Percentiles rank a stretch among this genome's conserved stretches.
Evolutionary conservation across 1,140 invertebrate species (phyloP).

Genomic region (Trichonephila clavipes): DNA sequence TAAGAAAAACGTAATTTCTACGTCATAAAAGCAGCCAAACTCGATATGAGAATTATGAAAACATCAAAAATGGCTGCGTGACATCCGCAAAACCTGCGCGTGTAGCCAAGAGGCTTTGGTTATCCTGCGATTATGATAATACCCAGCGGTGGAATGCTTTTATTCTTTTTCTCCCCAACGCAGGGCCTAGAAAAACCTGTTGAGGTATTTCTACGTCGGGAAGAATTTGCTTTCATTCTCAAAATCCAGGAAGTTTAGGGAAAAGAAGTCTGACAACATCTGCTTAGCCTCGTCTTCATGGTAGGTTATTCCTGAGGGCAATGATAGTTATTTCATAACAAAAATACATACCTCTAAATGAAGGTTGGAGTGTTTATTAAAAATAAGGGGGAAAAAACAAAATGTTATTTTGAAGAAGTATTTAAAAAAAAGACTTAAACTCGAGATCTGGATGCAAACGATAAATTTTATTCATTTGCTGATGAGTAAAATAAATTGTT

Average conservation of each 20-base stretch:
- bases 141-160: constrained; percentile 21
- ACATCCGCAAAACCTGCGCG: constrained; percentile 19
- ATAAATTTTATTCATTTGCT: no score
- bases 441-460: no score
- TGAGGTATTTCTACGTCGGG: constrained; percentile 60
- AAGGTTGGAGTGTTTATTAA: neutral
- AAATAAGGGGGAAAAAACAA: neutral
- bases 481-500: neutral
- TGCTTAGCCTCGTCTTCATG: neutral
- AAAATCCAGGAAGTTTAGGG: constrained; percentile 64
- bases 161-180: neutral
- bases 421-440: no score
- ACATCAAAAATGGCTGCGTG: constrained; percentile 45
- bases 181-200: constrained; percentile 63
- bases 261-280: constrained; percentile 60
- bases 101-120: neutral
- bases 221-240: constrained; percentile 65
- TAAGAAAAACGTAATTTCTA: neutral
- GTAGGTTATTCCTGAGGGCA: neutral
- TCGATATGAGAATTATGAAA: constrained; percentile 38
- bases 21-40: constrained; percentile 27
- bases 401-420: no score
- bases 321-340: neutral
- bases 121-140: constrained; percentile 29
- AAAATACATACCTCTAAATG: neutral